Base-by-base conservation (phyloP, 2,888 invertebrate species). In the Zonitis immaculata region DNA sequence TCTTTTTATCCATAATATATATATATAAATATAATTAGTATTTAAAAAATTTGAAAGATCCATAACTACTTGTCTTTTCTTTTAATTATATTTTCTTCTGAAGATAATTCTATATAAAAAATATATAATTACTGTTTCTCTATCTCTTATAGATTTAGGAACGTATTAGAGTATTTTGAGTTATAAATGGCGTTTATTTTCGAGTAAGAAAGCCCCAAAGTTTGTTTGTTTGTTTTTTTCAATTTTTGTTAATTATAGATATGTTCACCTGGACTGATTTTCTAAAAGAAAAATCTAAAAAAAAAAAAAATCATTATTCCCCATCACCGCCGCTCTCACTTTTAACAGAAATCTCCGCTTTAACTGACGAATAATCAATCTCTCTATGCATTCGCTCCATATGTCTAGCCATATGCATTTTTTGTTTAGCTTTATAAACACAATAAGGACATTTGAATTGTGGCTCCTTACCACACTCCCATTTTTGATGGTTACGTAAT, bases 391-490 rank as follows among this genome's bases (percentile, higher is more conserved):
- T 89, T 57, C 89, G 80, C 75, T 89, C 88, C 85, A 89, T 88
- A 76, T 89, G 89, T 51, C 88, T 80, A 49, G 87, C 87, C 74
- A 89, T 88, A 75, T 89, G 88, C 88, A 89, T 89, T 79, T 89
- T 89, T 75, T 89, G 88, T 72, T 89, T 89, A 70, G 89, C 89
- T 67, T 88, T 83, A 75, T 89, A 89, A n/a, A 86, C 86, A 77
- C 90, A 90, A 77, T 86, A 88, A 18, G 87, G 86, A 74, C 91
- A 91, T 71, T 86, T 86, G 75, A 89, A 89, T 75, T 88, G 88
- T 16, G 89, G 89, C 75, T 89, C 89, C 74, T 89, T 89, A 70
- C 89, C 88, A 76, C 89, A 89, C 76, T 89, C 89, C 89, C 89
- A 89, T 75, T 89, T 89, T 79, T 88, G 88, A 73, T 89, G 89